These are phyloP conservation scores for Gobio occitaniae DNA, from an alignment of 2,797 vertebrate genomes.

Conservation along the genomic window DNA sequence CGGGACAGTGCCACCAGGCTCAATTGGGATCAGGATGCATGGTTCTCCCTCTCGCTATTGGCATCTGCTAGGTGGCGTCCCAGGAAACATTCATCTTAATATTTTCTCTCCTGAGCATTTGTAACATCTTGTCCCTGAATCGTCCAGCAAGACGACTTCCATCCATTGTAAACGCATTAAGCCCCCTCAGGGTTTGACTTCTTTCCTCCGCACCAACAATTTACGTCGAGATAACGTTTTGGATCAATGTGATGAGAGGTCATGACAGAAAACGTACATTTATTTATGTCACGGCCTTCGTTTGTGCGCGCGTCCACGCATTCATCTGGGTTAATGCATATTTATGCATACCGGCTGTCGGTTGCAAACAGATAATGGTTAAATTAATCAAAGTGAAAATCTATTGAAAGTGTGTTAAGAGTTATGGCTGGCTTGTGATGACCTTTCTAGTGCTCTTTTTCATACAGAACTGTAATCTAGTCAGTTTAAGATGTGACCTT, in stretches of 20 bases:
- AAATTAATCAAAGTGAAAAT: constrained; percentile 63
- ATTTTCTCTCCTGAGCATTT: constrained; percentile 61
- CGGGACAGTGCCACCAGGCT: constrained; percentile 71
- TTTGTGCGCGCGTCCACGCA: constrained; percentile 41
- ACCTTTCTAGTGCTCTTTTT: constrained; percentile 64
- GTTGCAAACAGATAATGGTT: constrained; percentile 54
- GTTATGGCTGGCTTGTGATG: constrained; percentile 64
- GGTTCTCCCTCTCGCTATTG: constrained; percentile 63
- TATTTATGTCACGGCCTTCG: constrained; percentile 52
- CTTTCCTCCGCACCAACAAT: constrained; percentile 57
- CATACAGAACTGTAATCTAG: constrained; percentile 59
- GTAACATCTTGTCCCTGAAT: constrained; percentile 60
- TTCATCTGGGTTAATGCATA: constrained; percentile 56
- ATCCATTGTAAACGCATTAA: constrained; percentile 65
- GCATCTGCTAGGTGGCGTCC: constrained; percentile 63
- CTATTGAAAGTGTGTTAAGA: constrained; percentile 63
- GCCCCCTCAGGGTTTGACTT: constrained; percentile 57
- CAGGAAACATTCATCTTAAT: constrained; percentile 65
- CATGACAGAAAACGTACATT: constrained; percentile 52
- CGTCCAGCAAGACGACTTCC: constrained; percentile 60
- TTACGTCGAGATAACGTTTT: constrained; percentile 57
- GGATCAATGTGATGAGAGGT: constrained; percentile 61
- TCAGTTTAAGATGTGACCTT: constrained; percentile 64
- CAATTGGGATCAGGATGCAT: constrained; percentile 64
- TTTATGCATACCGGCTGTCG: constrained; percentile 51